Conservation (phyloP, 2,888 invertebrate species). For the Netelia melanura region DNA sequence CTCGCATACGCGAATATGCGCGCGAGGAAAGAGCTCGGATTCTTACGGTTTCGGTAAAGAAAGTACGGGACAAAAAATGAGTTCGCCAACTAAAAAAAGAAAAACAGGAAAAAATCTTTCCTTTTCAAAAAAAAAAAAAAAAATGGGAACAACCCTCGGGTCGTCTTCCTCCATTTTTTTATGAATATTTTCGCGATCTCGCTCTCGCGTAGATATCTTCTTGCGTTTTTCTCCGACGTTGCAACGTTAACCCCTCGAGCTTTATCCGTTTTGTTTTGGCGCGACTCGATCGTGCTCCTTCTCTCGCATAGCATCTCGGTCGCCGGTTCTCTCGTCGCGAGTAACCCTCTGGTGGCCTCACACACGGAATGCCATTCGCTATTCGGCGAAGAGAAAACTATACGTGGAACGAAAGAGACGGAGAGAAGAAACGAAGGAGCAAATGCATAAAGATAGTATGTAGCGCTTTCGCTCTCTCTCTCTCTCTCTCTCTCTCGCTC, state of each 20-base stretch:
- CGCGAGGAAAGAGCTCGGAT: conserved; percentile 78
- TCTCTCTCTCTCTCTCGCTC: conserved; percentile 40
- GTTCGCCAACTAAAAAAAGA: conserved; percentile 1
- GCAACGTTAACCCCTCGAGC: conserved; percentile 52
- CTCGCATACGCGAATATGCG: conserved; percentile 70
- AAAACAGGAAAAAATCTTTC: neutral
- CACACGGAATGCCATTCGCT: conserved; percentile 72
- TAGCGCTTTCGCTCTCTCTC: conserved; percentile 54
- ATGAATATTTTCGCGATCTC: neutral
- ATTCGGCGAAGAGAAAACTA: conserved; percentile 62
- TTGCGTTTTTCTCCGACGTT: conserved; percentile 33
- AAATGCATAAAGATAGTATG: conserved; percentile 37
- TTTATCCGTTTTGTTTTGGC: conserved; percentile 64
- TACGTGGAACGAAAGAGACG: conserved; percentile 10
- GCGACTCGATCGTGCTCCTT: conserved; percentile 52
- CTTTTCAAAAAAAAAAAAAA: neutral
- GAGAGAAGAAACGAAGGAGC: conserved; percentile 23
- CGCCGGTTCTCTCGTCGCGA: conserved; percentile 9
- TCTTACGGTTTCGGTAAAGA: conserved; percentile 69
- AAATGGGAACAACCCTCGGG: neutral
- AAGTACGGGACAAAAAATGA: conserved; percentile 34
- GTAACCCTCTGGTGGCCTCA: conserved; percentile 68
- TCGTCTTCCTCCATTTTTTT: neutral
- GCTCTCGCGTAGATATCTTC: conserved; percentile 6
- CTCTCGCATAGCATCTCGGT: conserved; percentile 24